Conservation (phyloP, 2,113 vertebrate genomes). For the Phrynosoma blainvillii region DNA sequence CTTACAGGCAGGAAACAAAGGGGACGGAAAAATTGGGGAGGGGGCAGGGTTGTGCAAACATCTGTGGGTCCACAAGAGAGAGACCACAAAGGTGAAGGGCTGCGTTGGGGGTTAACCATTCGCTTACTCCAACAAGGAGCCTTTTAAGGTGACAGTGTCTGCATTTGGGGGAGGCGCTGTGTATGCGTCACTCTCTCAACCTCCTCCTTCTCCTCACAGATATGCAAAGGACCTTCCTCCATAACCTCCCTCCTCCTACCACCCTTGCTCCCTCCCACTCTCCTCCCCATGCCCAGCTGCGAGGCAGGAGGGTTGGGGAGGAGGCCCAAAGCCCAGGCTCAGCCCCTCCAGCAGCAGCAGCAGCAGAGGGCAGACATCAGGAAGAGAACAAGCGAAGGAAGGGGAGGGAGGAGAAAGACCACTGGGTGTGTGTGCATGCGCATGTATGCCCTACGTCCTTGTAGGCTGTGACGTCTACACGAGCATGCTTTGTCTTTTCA, state of each 20-base stretch:
- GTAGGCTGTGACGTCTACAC: not conserved
- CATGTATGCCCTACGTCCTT: no score
- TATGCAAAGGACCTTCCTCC: not conserved
- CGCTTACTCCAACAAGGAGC: not conserved
- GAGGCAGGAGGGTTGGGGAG: not conserved
- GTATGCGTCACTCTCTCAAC: not conserved
- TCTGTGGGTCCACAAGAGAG: not conserved
- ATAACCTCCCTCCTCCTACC: not conserved
- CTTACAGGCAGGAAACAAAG: not conserved
- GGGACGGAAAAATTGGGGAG: no score
- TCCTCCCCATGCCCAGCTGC: constrained; percentile 19
- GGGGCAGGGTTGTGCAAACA: no score
- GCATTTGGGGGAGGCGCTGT: not conserved
- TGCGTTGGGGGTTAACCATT: not conserved
- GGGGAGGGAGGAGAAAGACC: no score
- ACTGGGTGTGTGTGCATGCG: not conserved
- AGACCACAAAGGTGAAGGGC: no score
- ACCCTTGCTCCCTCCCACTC: not conserved
- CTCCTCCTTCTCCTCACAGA: not conserved
- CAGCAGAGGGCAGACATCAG: not conserved
- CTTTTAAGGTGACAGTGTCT: constrained; percentile 32
- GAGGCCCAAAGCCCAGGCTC: not conserved
- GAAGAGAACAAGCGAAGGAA: not conserved
- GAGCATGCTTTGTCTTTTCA: not conserved
- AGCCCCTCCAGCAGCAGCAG: not conserved